Base-by-base conservation (phyloP, 2,113 vertebrate species). In the Mirounga angustirostris region DNA sequence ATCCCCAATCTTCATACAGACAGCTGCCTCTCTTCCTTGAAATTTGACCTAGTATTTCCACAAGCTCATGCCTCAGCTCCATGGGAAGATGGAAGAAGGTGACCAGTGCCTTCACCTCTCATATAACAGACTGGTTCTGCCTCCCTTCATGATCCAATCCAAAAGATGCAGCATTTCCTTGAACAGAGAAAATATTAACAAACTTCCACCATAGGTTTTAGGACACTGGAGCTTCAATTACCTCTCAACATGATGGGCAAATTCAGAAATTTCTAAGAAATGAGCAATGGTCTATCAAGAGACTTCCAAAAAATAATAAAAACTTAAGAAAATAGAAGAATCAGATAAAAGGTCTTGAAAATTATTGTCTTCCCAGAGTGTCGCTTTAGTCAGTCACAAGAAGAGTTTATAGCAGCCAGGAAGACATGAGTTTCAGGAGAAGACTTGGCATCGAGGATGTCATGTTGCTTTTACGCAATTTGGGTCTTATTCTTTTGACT, bases 181-280 rank as follows among this genome's bases (percentile, higher is more conserved):
- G 24, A 82, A 12, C n/a, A 59, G 52, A 58, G 16, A 84, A 95
- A 92, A 54, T n/a, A 90, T 26, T 69, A 71, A 89, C n/a, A 80
- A 50, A 83, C 12, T 58, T 73, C 50, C 16, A 54, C 30, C 52
- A 46, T 1, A 80, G 36, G 50, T 80, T n/a, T 82, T 7, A 69
- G 82, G 40, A 61, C 7, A 33, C 26, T 71, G 2, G 0, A 92
- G 94, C 33, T 89, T 95, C 21, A 91, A 63, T 80, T 79, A 50
- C 18, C 28, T 81, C 2, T 84, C 15, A 93, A 74, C 1, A 81
- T 3, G 6, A 69, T 73, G 4, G 10, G 3, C 24, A 91, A 94
- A 88, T 67, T 85, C 36, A 50, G 7, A 94, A 79, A 93, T 58
- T 65, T 73, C 52, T 97, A 74, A 92, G n/a, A 93, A 94, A 40